These are phyloP conservation scores for Mugil cephalus DNA, from an alignment of 2,113 vertebrate species.

Conservation along the genomic window DNA sequence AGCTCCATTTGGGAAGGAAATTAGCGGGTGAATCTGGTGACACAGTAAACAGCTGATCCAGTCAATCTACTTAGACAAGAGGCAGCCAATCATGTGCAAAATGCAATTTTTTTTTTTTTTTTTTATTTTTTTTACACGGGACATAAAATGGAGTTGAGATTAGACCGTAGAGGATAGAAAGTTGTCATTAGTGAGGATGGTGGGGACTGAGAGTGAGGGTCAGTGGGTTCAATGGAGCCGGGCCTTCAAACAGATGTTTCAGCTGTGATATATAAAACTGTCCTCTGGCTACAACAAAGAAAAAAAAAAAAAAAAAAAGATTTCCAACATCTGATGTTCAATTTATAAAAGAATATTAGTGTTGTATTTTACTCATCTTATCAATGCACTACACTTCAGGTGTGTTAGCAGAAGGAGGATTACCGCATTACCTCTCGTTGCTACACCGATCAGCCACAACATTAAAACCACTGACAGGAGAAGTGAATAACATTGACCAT, in stretches of 20 bases:
- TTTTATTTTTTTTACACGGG: slow-evolving; percentile 35
- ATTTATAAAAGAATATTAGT: too few species aligned
- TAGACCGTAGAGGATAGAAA: slow-evolving; percentile 38
- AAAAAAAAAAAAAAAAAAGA: slow-evolving; percentile 1
- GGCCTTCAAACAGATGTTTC: slow-evolving; percentile 23
- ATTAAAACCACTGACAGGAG: too few species aligned
- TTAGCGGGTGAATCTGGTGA: slow-evolving; percentile 43
- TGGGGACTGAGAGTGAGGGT: slow-evolving; percentile 5
- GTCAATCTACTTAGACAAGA: slow-evolving; percentile 52
- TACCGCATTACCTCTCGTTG: too few species aligned
- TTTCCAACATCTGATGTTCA: neutral
- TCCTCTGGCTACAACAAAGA: too few species aligned
- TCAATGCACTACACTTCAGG: neutral
- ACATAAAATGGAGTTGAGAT: slow-evolving; percentile 47
- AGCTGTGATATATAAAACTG: neutral
- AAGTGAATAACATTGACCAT: too few species aligned
- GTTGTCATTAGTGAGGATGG: slow-evolving; percentile 34
- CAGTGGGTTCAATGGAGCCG: slow-evolving; percentile 13
- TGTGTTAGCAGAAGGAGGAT: too few species aligned
- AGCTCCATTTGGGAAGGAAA: slow-evolving; percentile 37
- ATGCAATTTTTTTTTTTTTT: too few species aligned
- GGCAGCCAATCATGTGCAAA: slow-evolving; percentile 41
- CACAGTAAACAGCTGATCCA: slow-evolving; percentile 53
- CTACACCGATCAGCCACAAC: too few species aligned
- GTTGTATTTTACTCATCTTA: neutral